These are phyloP conservation scores for Drosophila greeni DNA, from an alignment of 2,888 invertebrate genomes.

Conservation along the genomic window DNA sequence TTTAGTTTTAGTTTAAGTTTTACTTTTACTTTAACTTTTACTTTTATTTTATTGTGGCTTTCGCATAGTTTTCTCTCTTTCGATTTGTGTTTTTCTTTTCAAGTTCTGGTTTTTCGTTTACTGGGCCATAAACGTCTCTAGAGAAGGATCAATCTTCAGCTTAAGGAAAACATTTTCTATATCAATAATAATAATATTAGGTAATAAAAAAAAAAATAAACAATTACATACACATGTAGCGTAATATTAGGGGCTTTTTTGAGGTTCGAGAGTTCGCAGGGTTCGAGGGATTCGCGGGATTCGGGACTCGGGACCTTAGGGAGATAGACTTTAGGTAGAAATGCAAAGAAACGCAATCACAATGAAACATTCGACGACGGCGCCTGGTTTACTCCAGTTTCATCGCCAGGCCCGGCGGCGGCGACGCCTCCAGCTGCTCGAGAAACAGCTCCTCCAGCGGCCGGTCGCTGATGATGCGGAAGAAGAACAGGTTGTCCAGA, in stretches of 20 bases:
- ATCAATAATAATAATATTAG: constrained; percentile 49
- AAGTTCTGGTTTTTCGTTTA: constrained; percentile 54
- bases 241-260: constrained; percentile 44
- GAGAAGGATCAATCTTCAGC: constrained; percentile 43
- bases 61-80: constrained; percentile 18
- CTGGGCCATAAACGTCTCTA: constrained; percentile 54
- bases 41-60: constrained; percentile 22
- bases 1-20: constrained; percentile 36
- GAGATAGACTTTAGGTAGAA: constrained; percentile 45
- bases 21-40: no score
- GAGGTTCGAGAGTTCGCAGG: constrained; percentile 6
- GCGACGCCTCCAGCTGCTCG: constrained; percentile 86
- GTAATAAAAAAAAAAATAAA: constrained; percentile 43
- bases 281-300: constrained; percentile 2
- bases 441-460: constrained; percentile 91
- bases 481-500: constrained; percentile 96
- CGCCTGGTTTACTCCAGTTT: constrained; percentile 47
- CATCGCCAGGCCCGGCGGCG: constrained; percentile 62
- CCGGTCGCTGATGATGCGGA: constrained; percentile 92
- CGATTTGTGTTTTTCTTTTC: constrained; percentile 22
- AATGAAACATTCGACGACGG: constrained; percentile 60
- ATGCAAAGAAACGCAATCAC: constrained; percentile 72
- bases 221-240: constrained; percentile 55
- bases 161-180: constrained; percentile 67
- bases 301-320: constrained; percentile 10